phyloP scores from a whole-genome alignment of 2,113 vertebrate species.

The Calidris pygmaea region DNA sequence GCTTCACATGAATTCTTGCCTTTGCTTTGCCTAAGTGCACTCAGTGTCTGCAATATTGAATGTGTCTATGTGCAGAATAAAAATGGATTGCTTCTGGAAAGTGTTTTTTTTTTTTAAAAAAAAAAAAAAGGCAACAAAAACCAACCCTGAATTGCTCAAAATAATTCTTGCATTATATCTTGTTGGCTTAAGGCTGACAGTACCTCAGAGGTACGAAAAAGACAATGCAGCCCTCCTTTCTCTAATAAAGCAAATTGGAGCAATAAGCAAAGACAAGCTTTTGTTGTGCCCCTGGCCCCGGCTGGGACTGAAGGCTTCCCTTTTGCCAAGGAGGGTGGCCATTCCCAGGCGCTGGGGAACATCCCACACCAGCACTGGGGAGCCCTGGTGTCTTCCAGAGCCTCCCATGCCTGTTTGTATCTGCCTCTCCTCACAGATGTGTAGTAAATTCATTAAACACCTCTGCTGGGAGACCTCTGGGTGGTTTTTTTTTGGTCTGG shows the following conservation, averaged over 20 bases:
- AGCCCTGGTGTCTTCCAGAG: background rate
- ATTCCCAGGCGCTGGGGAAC: background rate
- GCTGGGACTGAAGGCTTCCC: background rate
- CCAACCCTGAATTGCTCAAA: background rate
- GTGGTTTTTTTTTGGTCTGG: background rate
- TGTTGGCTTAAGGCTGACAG: background rate
- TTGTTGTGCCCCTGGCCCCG: background rate
- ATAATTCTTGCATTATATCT: background rate
- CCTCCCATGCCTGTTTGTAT: background rate
- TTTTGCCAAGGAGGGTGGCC: background rate
- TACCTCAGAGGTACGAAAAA: background rate
- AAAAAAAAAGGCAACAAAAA: background rate
- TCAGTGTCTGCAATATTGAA: background rate
- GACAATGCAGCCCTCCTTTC: background rate
- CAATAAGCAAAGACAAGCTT: background rate
- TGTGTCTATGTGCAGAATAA: background rate
- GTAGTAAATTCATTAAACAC: background rate
- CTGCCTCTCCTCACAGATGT: background rate
- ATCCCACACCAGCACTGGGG: rapidly evolving
- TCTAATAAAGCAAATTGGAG: background rate
- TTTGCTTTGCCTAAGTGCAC: slow-evolving; percentile 46
- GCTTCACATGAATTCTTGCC: background rate
- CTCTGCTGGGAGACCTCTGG: background rate
- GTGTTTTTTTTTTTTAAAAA: background rate
- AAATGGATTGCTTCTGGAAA: slow-evolving; percentile 17